Evolutionary conservation across 2,113 vertebrate species (phyloP), one percentile per base, ranked within the genome.

Genomic region (Chloropsis cyanopogon): DNA sequence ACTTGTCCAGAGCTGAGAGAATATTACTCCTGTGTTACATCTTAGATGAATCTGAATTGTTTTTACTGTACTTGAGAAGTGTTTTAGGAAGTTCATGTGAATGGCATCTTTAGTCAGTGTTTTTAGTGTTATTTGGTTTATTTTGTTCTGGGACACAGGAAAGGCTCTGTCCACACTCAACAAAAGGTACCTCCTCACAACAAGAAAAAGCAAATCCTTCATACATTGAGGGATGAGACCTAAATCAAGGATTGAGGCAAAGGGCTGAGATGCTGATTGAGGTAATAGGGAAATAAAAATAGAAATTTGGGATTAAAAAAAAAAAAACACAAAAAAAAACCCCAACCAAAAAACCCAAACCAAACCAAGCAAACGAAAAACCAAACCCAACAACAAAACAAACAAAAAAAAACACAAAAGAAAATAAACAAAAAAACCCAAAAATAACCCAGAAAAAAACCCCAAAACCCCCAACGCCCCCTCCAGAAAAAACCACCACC

Each of bases 391-490:
- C 61, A 42, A 42, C 7, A 42, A 22, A 42, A 11, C 7, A 46
- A 60, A 25, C 14, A 11, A 26, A 8, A 26, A 72, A 42, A 17
- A 41, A 9, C 20, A 37, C 42, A 25, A n/a, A 56, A 44, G 10
- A 21, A 28, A 22, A 52, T 17, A 37, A 12, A 16, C 22, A 35
- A 49, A 12, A 39, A 39, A 28, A 39, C 10, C 16, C 11, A 5
- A 14, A 25, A 11, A 42, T n/a, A 64, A 49, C 2, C 7, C 24
- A 37, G 6, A 12, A 44, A 29, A 39, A 33, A 28, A 13, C 12
- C 5, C 28, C 18, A 11, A 16, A 10, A 26, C 12, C 8, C 12
- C 21, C 17, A 49, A 41, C 2, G 0, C 3, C 14, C 5, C 14
- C 31, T 26, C 17, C 24, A 29, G 7, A 61, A 47, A 39, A 21